Conservation (phyloP, 1,140 invertebrate genomes). For the Plodia interpunctella region DNA sequence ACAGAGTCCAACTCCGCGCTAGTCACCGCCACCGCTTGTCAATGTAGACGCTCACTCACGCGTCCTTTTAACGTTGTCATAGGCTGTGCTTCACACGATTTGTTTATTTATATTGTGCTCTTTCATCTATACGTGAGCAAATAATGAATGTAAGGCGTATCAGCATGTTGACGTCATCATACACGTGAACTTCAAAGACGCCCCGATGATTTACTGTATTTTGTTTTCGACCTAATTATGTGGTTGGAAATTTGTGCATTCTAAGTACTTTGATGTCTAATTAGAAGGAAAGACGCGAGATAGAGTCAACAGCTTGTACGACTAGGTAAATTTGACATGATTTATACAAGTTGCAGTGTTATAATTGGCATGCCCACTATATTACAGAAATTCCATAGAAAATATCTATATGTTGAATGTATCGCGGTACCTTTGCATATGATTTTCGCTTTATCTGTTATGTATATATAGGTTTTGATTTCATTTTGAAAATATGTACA, state of each 20-base stretch:
- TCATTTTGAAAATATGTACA: too few relatives aligned
- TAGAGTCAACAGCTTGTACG: conserved; percentile 10
- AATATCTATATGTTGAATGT: too few relatives aligned
- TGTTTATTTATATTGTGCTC: conserved; percentile 72
- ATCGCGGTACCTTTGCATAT: too few relatives aligned
- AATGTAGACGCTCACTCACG: conserved; percentile 30
- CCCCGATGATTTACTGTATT: conserved; percentile 63
- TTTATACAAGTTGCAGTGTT: neutral
- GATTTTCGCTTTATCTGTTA: too few relatives aligned
- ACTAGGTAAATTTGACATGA: neutral
- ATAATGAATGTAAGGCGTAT: conserved; percentile 68
- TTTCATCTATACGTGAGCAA: conserved; percentile 71
- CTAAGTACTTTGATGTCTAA: conserved; percentile 69
- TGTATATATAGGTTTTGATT: too few relatives aligned
- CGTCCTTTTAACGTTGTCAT: conserved; percentile 54
- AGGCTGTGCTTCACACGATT: conserved; percentile 55
- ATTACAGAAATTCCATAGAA: neutral
- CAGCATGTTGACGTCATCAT: conserved; percentile 54
- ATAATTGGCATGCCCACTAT: neutral
- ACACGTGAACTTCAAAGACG: conserved; percentile 65
- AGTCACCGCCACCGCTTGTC: neutral
- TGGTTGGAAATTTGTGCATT: conserved; percentile 59
- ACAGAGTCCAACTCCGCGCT: neutral
- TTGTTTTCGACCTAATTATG: conserved; percentile 61
- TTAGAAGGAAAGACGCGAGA: conserved; percentile 43